Evolutionary conservation across 1,140 invertebrate genomes (phyloP), one percentile per base, ranked within the genome.

Genomic region (Drosophila parabipectinata): DNA sequence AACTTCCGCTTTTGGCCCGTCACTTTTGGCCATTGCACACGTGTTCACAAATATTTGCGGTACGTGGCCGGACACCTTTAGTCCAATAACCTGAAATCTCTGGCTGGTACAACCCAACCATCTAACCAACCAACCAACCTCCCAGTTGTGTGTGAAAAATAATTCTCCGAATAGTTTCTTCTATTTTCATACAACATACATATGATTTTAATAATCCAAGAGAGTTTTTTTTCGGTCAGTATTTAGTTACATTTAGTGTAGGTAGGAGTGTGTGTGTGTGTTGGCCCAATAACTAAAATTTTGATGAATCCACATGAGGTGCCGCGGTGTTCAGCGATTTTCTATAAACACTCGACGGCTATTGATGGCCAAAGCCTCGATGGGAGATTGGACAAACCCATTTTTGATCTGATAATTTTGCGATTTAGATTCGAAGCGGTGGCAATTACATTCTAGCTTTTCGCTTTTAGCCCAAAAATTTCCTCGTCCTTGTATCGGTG

Each of bases 41-140:
- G 83, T 88, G 83, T 88, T 78, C 71, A 82, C 82, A 87, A 87
- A 87, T 87, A 87, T 87, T 87, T 87, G 82, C 80, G 79, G 74
- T 79, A 88, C 82, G 82, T 87, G 82, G 82, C 71, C 69, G 64
- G 62, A 87, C 83, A 88, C 82, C 82, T 76, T 75, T 59, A 30
- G 62, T 32, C 41, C 34, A 68, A 71, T 68, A 56, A 18, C 30
- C 51, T 21, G 41, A 47, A 47, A 44, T n/a, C 41, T 3, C 41
- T 15, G 14, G 2, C 26, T 28, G 26, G 1, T 28, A 28, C 26
- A 44, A 44, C 2, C 44, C 44, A 47, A 18, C 18, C 18, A 18
- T 18, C 18, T 1, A 18, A 18, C 18, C 1, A 15, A 47, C 44
- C 44, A 10, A 47, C 44, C 18, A 21, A 47, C 44, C 15, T 1